Evolutionary conservation across 2,797 vertebrate species (phyloP).

Genomic region (Poecilia picta): DNA sequence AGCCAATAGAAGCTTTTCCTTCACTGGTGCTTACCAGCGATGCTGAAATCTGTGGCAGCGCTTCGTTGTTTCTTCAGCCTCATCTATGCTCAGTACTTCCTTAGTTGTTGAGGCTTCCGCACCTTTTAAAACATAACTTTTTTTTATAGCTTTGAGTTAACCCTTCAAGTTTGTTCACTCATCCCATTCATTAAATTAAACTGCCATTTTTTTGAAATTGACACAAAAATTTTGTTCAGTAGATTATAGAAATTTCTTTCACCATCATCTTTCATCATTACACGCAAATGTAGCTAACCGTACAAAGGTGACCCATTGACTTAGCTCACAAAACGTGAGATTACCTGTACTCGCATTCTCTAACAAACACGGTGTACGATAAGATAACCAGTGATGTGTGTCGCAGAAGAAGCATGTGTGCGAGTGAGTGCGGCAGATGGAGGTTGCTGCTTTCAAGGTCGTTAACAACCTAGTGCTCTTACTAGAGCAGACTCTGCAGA

Average conservation of each 20-base stretch:
- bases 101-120: constrained; percentile 7
- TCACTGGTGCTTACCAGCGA: constrained; percentile 54
- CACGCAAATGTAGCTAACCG: constrained; percentile 9
- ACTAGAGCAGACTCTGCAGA: constrained; percentile 28
- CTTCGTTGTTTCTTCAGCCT: constrained; percentile 52
- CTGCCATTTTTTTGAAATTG: constrained; percentile 3
- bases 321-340: not conserved
- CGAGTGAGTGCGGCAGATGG: constrained; percentile 50
- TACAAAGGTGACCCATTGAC: constrained; percentile 1
- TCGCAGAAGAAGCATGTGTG: constrained; percentile 1
- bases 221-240: constrained; percentile 16
- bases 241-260: constrained; percentile 14
- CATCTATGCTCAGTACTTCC: constrained; percentile 23
- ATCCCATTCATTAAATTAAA: not conserved
- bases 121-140: constrained; percentile 5
- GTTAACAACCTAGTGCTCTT: constrained; percentile 57
- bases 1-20: constrained; percentile 56
- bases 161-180: not conserved
- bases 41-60: constrained; percentile 44
- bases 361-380: constrained; percentile 22
- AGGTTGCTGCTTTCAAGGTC: constrained; percentile 48
- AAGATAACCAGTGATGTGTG: constrained; percentile 5
- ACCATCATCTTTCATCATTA: constrained; percentile 15
- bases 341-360: not conserved
- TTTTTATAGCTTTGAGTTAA: not conserved